phyloP scores from a whole-genome alignment of 2,888 invertebrate genomes.

The Cabera pusaria region DNA sequence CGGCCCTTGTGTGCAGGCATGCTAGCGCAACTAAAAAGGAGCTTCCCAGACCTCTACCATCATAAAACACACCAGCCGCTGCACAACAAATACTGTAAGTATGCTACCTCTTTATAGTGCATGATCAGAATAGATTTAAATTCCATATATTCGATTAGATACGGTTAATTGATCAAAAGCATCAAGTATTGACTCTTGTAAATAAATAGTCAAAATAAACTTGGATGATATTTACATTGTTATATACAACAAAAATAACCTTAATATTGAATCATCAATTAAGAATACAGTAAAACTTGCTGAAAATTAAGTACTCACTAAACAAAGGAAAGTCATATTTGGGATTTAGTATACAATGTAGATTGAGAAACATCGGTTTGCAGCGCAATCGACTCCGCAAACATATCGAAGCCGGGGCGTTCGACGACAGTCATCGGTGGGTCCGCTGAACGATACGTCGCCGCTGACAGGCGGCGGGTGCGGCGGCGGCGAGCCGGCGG shows the following conservation, averaged over 20 bases:
- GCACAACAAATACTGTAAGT: constrained; percentile 88
- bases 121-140: constrained; percentile 45
- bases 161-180: background rate
- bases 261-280: no score
- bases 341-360: no score
- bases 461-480: constrained; percentile 64
- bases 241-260: no score
- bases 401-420: constrained; percentile 84
- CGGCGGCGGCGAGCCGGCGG: constrained; percentile 64
- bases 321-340: no score
- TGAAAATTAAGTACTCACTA: no score
- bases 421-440: constrained; percentile 85
- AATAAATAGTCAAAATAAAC: no score
- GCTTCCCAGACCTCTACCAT: constrained; percentile 93
- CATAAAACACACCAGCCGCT: constrained; percentile 90
- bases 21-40: constrained; percentile 94
- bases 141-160: constrained; percentile 5
- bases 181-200: background rate
- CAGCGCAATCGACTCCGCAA: constrained; percentile 86
- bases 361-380: constrained; percentile 45
- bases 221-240: no score
- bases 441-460: constrained; percentile 82
- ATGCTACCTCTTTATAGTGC: constrained; percentile 64
- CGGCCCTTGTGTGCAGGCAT: constrained; percentile 89
- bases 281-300: no score